Base-by-base conservation (phyloP, 1,140 invertebrate genomes). In the Drosophila nigromelanica region DNA sequence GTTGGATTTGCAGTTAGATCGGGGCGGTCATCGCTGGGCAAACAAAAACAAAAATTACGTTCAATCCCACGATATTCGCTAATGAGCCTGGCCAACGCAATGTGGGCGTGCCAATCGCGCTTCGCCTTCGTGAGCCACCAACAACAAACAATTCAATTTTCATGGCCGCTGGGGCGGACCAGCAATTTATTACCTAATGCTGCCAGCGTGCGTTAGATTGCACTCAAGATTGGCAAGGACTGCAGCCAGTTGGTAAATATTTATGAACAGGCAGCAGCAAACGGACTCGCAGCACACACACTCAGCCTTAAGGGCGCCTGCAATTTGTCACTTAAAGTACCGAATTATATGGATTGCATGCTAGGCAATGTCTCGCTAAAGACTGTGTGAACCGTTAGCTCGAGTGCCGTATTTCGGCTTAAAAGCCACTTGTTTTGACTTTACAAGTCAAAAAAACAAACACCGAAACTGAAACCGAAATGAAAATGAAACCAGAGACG, bases 91-190 rank as follows among this genome's bases (percentile, higher is more conserved):
- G 60, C 67, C 76, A 86, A 86, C 83, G 82, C 83, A 87, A 86
- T 82, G 82, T 89, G 72, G 82, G 82, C 82, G 83, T 82, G 82
- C 48, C 64, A 60, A 35, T 42, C 21, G 30, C 64, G 50, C 33
- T 21, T 51, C 63, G 71, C 62, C 63, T 70, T 86, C 76, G 75
- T 82, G 78, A 75, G 62, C 76, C 67, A 55, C 37, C 63, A 87
- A 78, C 81, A 87, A 82, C 82, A 82, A 86, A 86, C 82, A 86
- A 86, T 86, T 86, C 82, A 86, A 86, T 86, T 89, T 86, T 81
- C 82, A 73, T 76, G 51, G 67, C 82, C 76, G 45, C 47, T 79
- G 59, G 80, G 72, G 58, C 71, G 59, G 66, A 37, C 78, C 83
- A 86, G 70, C 81, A 86, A 86, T 86, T 86, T 86, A 87, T 82